Evolutionary conservation across 2,113 vertebrate genomes (phyloP), one percentile per base, ranked within the genome.

Genomic region (Chrysemys picta): DNA sequence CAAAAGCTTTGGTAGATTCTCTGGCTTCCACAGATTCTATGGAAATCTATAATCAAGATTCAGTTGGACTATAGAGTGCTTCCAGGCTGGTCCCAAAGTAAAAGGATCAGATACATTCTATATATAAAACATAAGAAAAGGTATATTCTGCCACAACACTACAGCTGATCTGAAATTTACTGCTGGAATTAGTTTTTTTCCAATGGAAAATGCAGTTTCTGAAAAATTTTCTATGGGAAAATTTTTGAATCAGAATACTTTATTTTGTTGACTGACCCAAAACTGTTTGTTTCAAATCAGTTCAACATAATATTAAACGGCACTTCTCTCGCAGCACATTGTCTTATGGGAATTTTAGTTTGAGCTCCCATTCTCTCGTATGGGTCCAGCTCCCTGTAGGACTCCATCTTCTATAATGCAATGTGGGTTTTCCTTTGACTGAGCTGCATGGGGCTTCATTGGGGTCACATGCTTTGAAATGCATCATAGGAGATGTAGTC

Each of bases 1-100:
- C 38, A 22, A 88, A 94, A 78, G 25, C 25, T 42, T 42, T 78
- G 42, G 75, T 78, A 47, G 45, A 47, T 14, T 45, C 5, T 47
- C 75, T 47, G 91, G 29, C 8, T 87, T 38, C 82, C 1, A 0
- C 19, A 54, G 53, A 54, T 22, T 21, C 53, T 54, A 88, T n/a
- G 88, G 84, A 88, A 95, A 96, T 87, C 52, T 87, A 3, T 72
- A 93, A 94, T 93, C n/a, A 49, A 94, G 89, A 86, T 21, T 1
- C 88, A 91, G 31, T 80, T 91, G 17, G 38, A 94, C 47, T 25
- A 25, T 0, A 47, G 8, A 11, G 27, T 56, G 24, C 17, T 80
- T 92, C 93, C 62, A 80, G 83, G 62, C 22, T 82, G 72, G 29
- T 93, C 79, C 4, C 56, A 76, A 78, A 85, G 31, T 65, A 93